Conservation (phyloP, 2,888 invertebrate species). For the Perdita meconis region DNA sequence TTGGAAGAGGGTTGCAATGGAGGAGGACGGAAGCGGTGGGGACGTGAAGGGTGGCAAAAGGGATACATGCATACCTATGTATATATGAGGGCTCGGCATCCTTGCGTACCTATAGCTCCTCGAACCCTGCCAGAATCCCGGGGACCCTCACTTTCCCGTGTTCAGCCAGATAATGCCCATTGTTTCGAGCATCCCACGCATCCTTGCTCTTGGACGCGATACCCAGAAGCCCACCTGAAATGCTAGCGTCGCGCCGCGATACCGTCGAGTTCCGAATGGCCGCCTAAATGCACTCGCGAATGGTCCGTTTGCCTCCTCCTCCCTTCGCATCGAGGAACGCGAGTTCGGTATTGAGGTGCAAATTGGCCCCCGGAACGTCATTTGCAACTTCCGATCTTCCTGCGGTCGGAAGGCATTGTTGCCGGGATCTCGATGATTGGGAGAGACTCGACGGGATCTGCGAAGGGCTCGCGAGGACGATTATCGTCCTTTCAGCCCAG, state of each 20-base stretch:
- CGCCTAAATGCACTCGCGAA: conserved; percentile 60
- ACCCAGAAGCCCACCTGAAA: conserved; percentile 64
- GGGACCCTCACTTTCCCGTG: conserved; percentile 45
- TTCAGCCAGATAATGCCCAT: conserved; percentile 73
- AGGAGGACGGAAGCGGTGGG: not conserved
- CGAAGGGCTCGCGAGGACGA: not conserved
- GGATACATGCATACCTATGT: conserved; percentile 19
- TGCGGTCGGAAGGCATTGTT: conserved; percentile 11
- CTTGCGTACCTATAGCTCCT: conserved; percentile 70
- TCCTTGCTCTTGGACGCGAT: conserved; percentile 69
- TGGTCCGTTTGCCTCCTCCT: conserved; percentile 30
- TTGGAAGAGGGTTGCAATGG: conserved; percentile 38
- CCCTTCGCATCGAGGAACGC: conserved; percentile 17
- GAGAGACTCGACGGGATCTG: not conserved
- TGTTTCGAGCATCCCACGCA: conserved; percentile 76
- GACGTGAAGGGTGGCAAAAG: conserved; percentile 28
- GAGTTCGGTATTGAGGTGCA: conserved; percentile 66
- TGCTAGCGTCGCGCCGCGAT: conserved; percentile 60
- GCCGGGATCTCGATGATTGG: not conserved
- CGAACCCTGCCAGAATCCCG: conserved; percentile 58
- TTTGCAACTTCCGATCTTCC: conserved; percentile 62
- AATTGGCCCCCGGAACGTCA: conserved; percentile 58
- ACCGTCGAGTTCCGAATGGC: conserved; percentile 67
- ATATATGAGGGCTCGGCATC: conserved; percentile 22
- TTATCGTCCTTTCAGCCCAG: not conserved